Evolutionary conservation across 2,888 invertebrate genomes (phyloP).

Genomic region (Caenorhabditis angaria): DNA sequence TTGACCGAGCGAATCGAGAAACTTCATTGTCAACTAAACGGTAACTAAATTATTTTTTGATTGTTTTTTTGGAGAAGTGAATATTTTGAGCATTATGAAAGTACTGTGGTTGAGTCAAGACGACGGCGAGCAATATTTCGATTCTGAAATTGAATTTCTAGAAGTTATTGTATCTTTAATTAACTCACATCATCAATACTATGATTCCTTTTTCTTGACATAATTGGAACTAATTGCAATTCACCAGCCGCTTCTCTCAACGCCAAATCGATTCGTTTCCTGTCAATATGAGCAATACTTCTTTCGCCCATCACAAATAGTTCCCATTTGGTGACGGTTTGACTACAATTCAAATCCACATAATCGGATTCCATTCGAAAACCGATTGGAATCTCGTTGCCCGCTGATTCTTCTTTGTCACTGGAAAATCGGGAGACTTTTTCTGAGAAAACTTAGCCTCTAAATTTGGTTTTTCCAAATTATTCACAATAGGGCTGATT

Average conservation of each 20-base stretch:
- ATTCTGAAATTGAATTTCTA: no score
- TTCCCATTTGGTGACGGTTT: conserved; percentile 4
- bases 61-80: no score
- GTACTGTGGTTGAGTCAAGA: no score
- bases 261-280: not conserved
- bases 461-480: no score
- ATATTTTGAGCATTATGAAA: no score
- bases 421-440: no score
- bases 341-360: not conserved
- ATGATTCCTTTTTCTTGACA: not conserved
- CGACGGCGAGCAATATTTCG: no score
- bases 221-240: not conserved
- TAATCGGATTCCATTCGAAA: not conserved
- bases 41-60: no score
- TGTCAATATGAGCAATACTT: not conserved
- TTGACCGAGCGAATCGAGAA: not conserved
- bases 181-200: no score
- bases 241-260: not conserved
- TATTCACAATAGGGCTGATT: no score
- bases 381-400: not conserved
- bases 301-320: not conserved
- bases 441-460: no score
- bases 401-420: not conserved
- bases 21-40: not conserved
- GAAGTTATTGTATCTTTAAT: no score